These are phyloP conservation scores for Mizuhopecten yessoensis DNA, from an alignment of 1,140 invertebrate species.

Conservation along the genomic window DNA sequence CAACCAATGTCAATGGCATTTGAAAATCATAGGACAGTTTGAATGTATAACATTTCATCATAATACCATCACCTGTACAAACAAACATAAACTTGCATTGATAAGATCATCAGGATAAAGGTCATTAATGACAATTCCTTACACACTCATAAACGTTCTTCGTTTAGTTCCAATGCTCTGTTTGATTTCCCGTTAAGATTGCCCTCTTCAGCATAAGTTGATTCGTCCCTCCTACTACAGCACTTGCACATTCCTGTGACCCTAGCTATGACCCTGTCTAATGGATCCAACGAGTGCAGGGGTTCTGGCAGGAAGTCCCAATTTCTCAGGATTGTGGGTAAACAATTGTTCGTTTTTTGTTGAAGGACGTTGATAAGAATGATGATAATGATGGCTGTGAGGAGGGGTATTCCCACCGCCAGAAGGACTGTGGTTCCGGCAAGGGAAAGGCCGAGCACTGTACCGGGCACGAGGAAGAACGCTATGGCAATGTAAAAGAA, in stretches of 20 bases:
- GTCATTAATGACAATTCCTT: neutral
- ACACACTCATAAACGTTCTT: neutral
- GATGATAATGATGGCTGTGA: slow-evolving; percentile 44
- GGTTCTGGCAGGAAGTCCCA: slow-evolving; percentile 58
- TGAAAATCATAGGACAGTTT: no score
- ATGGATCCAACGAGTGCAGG: slow-evolving; percentile 52
- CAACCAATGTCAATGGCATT: no score
- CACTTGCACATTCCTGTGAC: slow-evolving; percentile 6
- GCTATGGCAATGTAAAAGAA: slow-evolving; percentile 84
- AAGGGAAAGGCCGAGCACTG: slow-evolving; percentile 83
- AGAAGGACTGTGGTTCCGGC: slow-evolving; percentile 61
- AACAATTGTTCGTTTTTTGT: neutral
- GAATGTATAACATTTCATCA: no score
- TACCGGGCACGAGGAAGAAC: slow-evolving; percentile 84
- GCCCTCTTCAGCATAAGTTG: neutral
- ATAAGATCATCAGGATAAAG: no score
- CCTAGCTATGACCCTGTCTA: slow-evolving; percentile 47
- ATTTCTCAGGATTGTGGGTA: slow-evolving; percentile 46
- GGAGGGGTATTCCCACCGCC: slow-evolving; percentile 43
- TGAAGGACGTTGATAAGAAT: slow-evolving; percentile 55
- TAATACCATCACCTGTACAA: neutral
- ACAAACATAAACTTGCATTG: no score
- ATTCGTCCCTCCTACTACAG: slow-evolving; percentile 36
- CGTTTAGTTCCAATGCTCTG: neutral
- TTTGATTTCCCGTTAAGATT: neutral